Percentiles rank a stretch among this genome's conserved stretches.
phyloP scores from a whole-genome alignment of 2,113 vertebrate genomes.

The Lontra canadensis region DNA sequence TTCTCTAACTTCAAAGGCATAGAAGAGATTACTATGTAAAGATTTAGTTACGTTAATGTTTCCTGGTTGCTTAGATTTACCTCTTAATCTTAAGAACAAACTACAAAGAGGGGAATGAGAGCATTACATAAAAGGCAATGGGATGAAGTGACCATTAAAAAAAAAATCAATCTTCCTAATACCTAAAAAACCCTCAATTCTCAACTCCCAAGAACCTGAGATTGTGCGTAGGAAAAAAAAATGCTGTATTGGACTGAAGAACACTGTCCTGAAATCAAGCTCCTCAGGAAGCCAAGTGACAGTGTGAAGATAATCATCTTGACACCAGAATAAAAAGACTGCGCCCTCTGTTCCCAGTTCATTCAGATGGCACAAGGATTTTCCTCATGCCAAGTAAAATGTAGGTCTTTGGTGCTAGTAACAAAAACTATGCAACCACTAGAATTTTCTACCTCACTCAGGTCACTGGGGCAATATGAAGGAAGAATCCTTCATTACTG shows the following conservation, averaged over 20 bases:
- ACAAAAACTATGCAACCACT: neutral
- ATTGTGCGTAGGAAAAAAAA: neutral
- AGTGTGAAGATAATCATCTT: neutral
- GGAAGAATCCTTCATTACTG: neutral
- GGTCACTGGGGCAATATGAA: neutral
- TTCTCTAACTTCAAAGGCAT: conserved; percentile 28
- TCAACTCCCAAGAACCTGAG: neutral
- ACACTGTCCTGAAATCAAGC: neutral
- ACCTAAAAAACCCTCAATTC: neutral
- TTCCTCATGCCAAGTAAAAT: neutral
- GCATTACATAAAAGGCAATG: neutral
- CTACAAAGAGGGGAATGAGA: neutral
- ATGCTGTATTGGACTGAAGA: neutral
- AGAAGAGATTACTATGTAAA: neutral
- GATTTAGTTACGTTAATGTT: neutral
- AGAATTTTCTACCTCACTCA: neutral
- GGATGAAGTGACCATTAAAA: neutral
- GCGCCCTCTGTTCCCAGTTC: neutral
- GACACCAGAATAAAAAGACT: neutral
- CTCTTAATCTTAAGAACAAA: neutral
- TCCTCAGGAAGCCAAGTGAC: neutral
- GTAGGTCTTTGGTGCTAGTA: neutral
- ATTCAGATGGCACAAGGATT: neutral
- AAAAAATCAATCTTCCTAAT: neutral
- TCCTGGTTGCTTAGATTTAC: conserved; percentile 40